Base-by-base conservation (phyloP, 2,113 vertebrate species). In the Ictidomys tridecemlineatus region DNA sequence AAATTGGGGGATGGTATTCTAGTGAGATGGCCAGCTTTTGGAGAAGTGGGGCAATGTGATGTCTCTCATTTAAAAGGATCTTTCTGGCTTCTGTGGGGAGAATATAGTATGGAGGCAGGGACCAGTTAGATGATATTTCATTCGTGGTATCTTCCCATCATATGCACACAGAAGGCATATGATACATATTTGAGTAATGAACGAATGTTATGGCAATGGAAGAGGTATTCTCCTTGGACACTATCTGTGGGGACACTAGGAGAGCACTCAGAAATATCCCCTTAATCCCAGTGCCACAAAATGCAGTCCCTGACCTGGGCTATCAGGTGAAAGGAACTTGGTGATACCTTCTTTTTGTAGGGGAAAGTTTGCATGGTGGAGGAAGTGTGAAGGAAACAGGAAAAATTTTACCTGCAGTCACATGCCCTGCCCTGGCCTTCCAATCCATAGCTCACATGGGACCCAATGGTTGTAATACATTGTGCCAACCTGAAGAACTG, bases 181-280 rank as follows among this genome's bases (percentile, higher is more conserved):
- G 51, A 3, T 24, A 32, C 8, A 7, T 22, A 48, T 72, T 30
- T 89, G 84, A 74, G 45, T 28, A 58, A n/a, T 63, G 51, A 56
- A 11, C 1, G 1, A n/a, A 42, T 7, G 2, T 26, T n/a, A 32
- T 61, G 51, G 51, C 24, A 0, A 12, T 51, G 17, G 2, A 32
- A 79, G 34, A 74, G 72, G 14, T 65, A 42, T 56, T 42, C 56
- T 58, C 16, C 76, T 56, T 42, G 37, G 51, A 30, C 28, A 4
- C 56, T 85, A 26, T 14, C 39, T 28, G 0, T 28, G 39, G 37
- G 74, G 20, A 8, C 28, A 0, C 30, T 32, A 13, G 42, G 20
- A 24, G 42, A 14, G 5, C 37, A 51, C 14, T 48, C 13, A n/a
- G 69, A 11, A 12, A 10, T 28, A 8, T 13, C 34, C 89, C 17